These are phyloP conservation scores for Papilio dardanus DNA, from an alignment of 1,140 invertebrate species.

Conservation along the genomic window DNA sequence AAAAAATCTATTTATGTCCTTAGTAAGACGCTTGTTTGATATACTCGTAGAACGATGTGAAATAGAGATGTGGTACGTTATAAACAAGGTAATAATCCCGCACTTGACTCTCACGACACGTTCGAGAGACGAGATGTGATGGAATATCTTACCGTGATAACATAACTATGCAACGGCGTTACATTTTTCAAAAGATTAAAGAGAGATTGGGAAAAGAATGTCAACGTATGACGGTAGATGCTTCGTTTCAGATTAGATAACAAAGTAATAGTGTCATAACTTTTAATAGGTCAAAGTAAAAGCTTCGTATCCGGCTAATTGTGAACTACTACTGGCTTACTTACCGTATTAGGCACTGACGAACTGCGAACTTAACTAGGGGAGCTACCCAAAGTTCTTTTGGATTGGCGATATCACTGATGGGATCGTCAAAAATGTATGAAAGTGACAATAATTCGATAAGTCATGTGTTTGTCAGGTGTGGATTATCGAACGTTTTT, in stretches of 20 bases:
- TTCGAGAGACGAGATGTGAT: conserved; percentile 28
- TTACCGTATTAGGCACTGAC: background rate
- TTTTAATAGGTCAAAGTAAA: background rate
- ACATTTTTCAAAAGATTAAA: conserved; percentile 27
- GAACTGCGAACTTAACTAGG: background rate
- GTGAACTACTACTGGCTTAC: background rate
- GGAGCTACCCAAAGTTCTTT: no score
- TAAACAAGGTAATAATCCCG: conserved; percentile 18
- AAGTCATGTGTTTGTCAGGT: no score
- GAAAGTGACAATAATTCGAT: no score
- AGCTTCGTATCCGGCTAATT: background rate
- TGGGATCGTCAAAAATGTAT: no score
- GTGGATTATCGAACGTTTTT: no score
- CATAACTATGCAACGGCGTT: background rate
- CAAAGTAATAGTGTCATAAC: background rate
- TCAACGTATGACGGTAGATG: background rate
- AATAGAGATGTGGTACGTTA: background rate
- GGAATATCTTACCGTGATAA: conserved; percentile 30
- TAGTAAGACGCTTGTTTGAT: background rate
- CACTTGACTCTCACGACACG: conserved; percentile 31
- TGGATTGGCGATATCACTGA: no score
- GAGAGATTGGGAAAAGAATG: background rate
- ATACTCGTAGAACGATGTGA: background rate
- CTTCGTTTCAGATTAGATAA: background rate
- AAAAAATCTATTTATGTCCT: background rate